Evolutionary conservation across 2,113 vertebrate species (phyloP).

Genomic region (Nipponia nippon): DNA sequence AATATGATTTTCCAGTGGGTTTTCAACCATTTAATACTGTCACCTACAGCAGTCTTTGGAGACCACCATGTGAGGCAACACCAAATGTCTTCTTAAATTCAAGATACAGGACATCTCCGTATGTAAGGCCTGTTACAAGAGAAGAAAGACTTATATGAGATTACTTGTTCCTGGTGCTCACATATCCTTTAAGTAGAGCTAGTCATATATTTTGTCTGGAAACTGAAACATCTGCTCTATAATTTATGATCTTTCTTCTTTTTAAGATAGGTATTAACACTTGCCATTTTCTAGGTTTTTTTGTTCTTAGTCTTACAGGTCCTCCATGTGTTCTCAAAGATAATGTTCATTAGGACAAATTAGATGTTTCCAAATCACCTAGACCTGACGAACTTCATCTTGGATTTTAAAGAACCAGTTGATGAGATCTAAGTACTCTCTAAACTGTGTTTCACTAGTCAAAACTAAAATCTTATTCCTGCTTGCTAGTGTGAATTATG

Average conservation of each 20-base stretch:
- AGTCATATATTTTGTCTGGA: not conserved
- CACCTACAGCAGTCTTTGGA: not conserved
- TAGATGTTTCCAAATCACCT: not conserved
- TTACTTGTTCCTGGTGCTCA: not conserved
- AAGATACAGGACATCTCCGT: not conserved
- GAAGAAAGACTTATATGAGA: not conserved
- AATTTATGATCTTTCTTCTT: not conserved
- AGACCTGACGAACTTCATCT: not conserved
- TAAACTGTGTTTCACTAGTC: not conserved
- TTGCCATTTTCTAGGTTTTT: not conserved
- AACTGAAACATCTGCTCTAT: not conserved
- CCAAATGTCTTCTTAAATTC: not conserved
- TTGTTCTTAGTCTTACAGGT: not conserved
- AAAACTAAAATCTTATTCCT: not conserved
- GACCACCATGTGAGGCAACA: not conserved
- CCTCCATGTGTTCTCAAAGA: not conserved
- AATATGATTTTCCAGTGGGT: not conserved
- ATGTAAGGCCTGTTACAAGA: not conserved
- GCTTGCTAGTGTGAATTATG: not conserved
- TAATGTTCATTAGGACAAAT: not conserved
- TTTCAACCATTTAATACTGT: not conserved
- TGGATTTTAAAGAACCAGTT: not conserved
- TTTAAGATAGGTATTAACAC: not conserved
- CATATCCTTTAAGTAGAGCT: not conserved
- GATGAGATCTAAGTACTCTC: not conserved